Evolutionary conservation across 2,797 vertebrate genomes (phyloP).

Genomic region (Mormyrus hasselquistii): DNA sequence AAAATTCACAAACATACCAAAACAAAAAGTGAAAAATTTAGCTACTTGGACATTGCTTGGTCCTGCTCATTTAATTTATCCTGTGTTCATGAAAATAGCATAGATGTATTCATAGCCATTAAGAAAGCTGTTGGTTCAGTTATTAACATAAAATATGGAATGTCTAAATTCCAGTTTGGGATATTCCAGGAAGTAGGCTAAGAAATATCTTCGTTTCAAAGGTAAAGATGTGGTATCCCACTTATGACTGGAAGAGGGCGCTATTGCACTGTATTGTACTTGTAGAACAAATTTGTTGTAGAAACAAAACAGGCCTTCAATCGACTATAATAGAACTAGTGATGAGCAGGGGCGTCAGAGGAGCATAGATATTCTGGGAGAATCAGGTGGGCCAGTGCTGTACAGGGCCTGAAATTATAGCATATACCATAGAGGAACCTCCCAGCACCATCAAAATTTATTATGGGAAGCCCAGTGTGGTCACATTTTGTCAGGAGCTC

Average conservation of each 20-base stretch:
- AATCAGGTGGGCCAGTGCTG: neutral
- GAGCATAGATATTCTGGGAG: neutral
- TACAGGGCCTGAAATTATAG: neutral
- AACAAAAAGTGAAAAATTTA: neutral
- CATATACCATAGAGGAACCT: neutral
- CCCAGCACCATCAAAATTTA: neutral
- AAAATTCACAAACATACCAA: neutral
- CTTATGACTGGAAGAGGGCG: neutral
- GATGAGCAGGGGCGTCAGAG: neutral
- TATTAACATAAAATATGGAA: neutral
- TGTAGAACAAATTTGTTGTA: neutral
- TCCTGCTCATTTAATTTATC: neutral
- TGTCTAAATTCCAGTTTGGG: neutral
- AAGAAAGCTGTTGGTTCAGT: neutral
- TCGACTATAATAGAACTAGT: neutral
- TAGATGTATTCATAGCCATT: neutral
- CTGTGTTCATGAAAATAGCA: neutral
- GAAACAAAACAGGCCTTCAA: neutral
- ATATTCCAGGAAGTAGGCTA: neutral
- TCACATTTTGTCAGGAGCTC: neutral
- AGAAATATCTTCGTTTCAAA: neutral
- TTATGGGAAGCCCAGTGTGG: neutral
- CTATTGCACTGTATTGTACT: neutral
- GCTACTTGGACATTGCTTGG: neutral
- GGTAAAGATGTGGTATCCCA: neutral